Conservation (phyloP, 2,113 vertebrate genomes). For the Butastur rufipennis region DNA sequence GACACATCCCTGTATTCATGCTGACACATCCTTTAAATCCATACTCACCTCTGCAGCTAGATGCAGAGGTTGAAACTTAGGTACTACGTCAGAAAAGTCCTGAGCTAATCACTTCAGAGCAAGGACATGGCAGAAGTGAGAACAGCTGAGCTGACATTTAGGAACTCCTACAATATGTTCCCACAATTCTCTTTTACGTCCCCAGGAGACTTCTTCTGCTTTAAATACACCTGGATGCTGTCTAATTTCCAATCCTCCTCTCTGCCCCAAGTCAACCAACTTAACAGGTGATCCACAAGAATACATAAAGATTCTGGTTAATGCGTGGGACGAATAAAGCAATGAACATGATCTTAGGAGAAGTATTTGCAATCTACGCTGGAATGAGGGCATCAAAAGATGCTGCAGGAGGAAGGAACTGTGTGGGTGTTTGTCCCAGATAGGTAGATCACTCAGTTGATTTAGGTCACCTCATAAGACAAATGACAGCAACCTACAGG, state of each 20-base stretch:
- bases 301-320: neutral
- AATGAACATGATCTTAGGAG: neutral
- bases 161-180: neutral
- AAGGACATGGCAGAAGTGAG: neutral
- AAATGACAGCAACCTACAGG: neutral
- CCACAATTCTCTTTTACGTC: conserved; percentile 1
- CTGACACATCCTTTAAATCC: neutral
- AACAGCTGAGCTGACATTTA: conserved; percentile 18
- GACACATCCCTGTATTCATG: neutral
- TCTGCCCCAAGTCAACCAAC: neutral
- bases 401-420: conserved; percentile 6
- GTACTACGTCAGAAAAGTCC: neutral
- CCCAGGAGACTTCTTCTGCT: neutral
- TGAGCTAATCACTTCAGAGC: neutral
- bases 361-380: neutral
- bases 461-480: conserved; percentile 25
- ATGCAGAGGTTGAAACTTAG: neutral
- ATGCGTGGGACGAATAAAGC: neutral
- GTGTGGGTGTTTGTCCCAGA: conserved; percentile 33
- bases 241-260: neutral
- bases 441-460: neutral
- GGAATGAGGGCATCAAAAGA: conserved; percentile 20
- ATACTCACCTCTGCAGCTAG: neutral
- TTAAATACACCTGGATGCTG: conserved; percentile 18
- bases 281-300: neutral